A percentile compares a stretch with the other conserved stretches of the same genome.
phyloP scores from a whole-genome alignment of 2,888 invertebrate genomes.

The Xanthia togata region DNA sequence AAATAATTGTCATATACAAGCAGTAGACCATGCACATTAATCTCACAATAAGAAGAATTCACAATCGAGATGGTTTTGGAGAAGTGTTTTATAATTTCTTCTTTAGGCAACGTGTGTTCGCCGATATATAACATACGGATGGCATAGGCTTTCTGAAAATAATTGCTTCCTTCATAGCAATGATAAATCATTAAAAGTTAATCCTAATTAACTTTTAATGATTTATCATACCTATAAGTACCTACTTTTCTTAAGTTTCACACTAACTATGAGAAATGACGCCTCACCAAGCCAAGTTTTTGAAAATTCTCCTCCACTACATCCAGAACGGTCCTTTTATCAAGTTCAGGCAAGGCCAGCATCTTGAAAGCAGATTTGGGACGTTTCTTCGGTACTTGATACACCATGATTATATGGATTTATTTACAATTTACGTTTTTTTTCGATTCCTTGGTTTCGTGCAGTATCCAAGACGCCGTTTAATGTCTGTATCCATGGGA shows the following conservation, averaged over 20 bases:
- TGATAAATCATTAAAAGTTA: slow-evolving; percentile 24
- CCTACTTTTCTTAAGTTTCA: slow-evolving; percentile 1
- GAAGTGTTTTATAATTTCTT: slow-evolving; percentile 80
- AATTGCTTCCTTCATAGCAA: slow-evolving; percentile 39
- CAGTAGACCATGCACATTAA: slow-evolving; percentile 84
- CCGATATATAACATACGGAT: slow-evolving; percentile 87
- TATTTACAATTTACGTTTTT: slow-evolving; percentile 5
- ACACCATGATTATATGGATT: slow-evolving; percentile 26
- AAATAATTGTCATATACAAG: slow-evolving; percentile 88
- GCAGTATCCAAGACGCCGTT: slow-evolving; percentile 39
- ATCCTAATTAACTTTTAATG: too few relatives aligned
- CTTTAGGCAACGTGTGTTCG: slow-evolving; percentile 81
- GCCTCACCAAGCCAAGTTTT: slow-evolving; percentile 78
- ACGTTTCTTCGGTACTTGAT: slow-evolving; percentile 17
- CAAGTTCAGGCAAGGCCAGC: slow-evolving; percentile 80
- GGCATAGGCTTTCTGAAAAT: slow-evolving; percentile 86
- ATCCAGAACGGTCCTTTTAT: slow-evolving; percentile 78
- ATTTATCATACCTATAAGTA: too few relatives aligned
- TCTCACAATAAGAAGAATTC: slow-evolving; percentile 84
- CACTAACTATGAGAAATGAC: slow-evolving; percentile 40
- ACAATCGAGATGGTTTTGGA: slow-evolving; percentile 76
- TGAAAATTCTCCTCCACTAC: slow-evolving; percentile 86
- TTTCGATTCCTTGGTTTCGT: slow-evolving; percentile 20
- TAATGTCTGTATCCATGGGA: slow-evolving; percentile 57
- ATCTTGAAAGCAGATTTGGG: neutral